Evolutionary conservation across 2,888 invertebrate genomes (phyloP), one percentile per base, ranked within the genome.

Genomic region (Xestia xanthographa): DNA sequence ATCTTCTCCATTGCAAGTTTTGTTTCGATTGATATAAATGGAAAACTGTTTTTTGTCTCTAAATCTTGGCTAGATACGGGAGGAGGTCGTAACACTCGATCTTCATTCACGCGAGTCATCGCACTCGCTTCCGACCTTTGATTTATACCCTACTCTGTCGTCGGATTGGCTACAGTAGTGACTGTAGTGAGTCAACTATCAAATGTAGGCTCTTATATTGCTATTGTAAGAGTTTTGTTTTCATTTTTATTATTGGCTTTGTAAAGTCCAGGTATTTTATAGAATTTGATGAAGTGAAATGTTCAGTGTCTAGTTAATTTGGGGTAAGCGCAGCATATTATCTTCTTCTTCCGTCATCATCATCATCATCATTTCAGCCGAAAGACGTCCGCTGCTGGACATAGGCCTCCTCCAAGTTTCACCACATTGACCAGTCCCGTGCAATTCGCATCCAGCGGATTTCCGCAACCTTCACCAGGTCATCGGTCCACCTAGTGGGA

Each of bases 111-210:
- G 86, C 89, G 88, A 86, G 86, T 89, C 84, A 84, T 87, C 86
- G 85, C 85, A 84, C 88, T 87, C 84, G 84, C 84, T 90, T 89
- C 88, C 89, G 89, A 86, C 88, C 89, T 91, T 90, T 91, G 92
- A 92, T 92, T 92, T 92, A 92, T 91, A 86, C 87, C 86, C 83
- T 65, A 70, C 50, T 81, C 70, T 63, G 73, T 84, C 72, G 77
- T 73, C 72, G 69, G 71, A 86, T 82, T 84, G 79, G 68, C 79
- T 84, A 70, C 75, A 79, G 58, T 72, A 77, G 53, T 65, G 43
- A 79, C 65, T 76, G 62, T 72, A 77, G 56, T 68, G 48, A 79
- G 66, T 77, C 66, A 75, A 76, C 79, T 66, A 75, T 65, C 72
- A 77, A 72, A 81, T 60, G 53, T 71, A 48, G 60, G 56, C 62